Conservation (phyloP, 2,113 vertebrate genomes). For the Chamaetylas fuelleborni region DNA sequence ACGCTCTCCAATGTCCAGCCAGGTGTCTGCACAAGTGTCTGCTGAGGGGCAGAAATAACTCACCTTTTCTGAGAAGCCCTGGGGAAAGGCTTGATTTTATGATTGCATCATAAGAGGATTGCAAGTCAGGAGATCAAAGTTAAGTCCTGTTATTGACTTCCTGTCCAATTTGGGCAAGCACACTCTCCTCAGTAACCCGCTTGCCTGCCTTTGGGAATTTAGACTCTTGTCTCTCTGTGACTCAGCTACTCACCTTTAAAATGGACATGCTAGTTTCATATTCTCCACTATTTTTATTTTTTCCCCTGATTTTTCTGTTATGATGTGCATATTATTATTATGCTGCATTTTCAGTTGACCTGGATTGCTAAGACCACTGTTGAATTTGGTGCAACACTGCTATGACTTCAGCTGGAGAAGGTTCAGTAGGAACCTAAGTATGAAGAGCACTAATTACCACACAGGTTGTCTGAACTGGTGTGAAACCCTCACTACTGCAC, state of each 20-base stretch:
- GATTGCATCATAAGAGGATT: neutral
- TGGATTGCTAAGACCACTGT: neutral
- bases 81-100: slow-evolving; percentile 4
- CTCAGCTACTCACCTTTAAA: slow-evolving; percentile 6
- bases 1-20: accelerated
- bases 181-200: neutral
- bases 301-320: neutral
- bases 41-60: neutral
- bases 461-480: neutral
- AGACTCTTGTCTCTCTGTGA: neutral
- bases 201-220: neutral
- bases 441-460: neutral
- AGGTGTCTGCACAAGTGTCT: neutral
- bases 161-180: neutral
- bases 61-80: neutral
- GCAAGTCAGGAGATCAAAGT: slow-evolving; percentile 28
- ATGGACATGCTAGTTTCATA: neutral
- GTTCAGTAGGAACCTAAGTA: neutral
- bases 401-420: neutral
- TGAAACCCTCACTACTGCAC: neutral
- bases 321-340: neutral
- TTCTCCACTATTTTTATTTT: neutral
- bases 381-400: neutral
- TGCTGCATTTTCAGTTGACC: neutral
- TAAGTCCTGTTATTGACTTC: slow-evolving; percentile 43